phyloP scores from a whole-genome alignment of 2,888 invertebrate species.

The Parnassius orleans region DNA sequence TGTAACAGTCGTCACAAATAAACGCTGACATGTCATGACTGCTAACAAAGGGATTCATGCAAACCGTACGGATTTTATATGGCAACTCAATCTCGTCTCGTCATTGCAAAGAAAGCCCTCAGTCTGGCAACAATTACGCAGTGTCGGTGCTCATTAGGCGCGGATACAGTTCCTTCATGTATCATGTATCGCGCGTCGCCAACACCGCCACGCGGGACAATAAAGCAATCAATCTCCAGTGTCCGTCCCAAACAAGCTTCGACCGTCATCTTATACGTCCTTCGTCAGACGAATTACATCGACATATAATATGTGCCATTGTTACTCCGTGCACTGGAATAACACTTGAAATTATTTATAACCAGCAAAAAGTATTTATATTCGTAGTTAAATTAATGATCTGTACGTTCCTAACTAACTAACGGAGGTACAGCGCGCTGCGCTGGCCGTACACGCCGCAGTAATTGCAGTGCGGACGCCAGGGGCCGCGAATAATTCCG shows the following conservation, averaged over 20 bases:
- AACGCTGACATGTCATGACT: background rate
- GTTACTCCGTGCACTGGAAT: background rate
- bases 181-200: slow-evolving; percentile 74
- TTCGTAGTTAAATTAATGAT: background rate
- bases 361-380: background rate
- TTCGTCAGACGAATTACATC: slow-evolving; percentile 37
- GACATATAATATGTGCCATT: slow-evolving; percentile 35
- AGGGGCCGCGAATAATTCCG: slow-evolving; percentile 69
- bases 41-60: slow-evolving; percentile 45
- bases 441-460: slow-evolving; percentile 44
- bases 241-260: slow-evolving; percentile 55
- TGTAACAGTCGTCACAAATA: slow-evolving; percentile 1
- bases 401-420: slow-evolving; percentile 49
- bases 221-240: slow-evolving; percentile 76
- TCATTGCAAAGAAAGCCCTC: slow-evolving; percentile 42
- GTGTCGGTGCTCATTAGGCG: slow-evolving; percentile 68
- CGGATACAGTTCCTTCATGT: slow-evolving; percentile 67
- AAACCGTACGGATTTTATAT: slow-evolving; percentile 50
- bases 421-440: slow-evolving; percentile 53
- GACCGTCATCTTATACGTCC: slow-evolving; percentile 26
- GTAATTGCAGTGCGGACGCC: slow-evolving; percentile 75
- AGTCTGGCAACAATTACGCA: slow-evolving; percentile 67
- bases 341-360: background rate
- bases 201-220: slow-evolving; percentile 54
- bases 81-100: slow-evolving; percentile 44